Evolutionary conservation across 2,113 vertebrate genomes (phyloP), one percentile per base, ranked within the genome.

Genomic region (Tychaedon coryphoeus): DNA sequence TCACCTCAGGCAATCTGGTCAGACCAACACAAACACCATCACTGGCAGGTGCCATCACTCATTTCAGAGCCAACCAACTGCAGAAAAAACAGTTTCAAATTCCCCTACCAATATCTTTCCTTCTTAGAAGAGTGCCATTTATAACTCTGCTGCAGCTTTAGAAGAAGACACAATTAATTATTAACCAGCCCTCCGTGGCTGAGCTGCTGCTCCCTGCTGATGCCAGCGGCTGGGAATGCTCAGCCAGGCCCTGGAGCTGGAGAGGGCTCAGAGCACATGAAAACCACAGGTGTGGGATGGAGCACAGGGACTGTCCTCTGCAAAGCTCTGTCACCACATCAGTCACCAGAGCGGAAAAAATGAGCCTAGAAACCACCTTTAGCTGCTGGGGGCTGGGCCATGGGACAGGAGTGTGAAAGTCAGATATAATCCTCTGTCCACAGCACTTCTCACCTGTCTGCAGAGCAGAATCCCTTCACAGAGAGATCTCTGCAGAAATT

Each of bases 221-320:
- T 6, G 4, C 15, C 67, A 34, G 43, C 4, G 8, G 19, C 0
- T 48, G 60, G 40, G 51, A 48, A 33, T 53, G 40, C 71, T 66
- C 56, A 61, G 19, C 25, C 26, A 22, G 16, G 33, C 24, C 20
- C 31, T 31, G 2, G 14, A 38, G 81, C 47, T 57, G 50, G n/a
- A 61, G 22, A 24, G 17, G 12, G 51, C 26, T 47, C 57, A 23
- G 67, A 36, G 54, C 6, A 38, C 22, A 11, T 0, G 1, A 72
- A 19, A 36, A 34, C 0, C 0, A 0, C 9, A n/a, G 33, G 28
- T 2, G 25, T 6, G 40, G 33, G 33, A 51, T 10, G 19, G 22
- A 85, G 45, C 40, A 56, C 8, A 9, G 2, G 61, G 26, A 51
- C 1, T 12, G 7, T 13, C 28, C 48, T 12, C 51, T 5, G 28